These are phyloP conservation scores for Dioctria linearis DNA, from an alignment of 2,888 invertebrate species.

Conservation along the genomic window DNA sequence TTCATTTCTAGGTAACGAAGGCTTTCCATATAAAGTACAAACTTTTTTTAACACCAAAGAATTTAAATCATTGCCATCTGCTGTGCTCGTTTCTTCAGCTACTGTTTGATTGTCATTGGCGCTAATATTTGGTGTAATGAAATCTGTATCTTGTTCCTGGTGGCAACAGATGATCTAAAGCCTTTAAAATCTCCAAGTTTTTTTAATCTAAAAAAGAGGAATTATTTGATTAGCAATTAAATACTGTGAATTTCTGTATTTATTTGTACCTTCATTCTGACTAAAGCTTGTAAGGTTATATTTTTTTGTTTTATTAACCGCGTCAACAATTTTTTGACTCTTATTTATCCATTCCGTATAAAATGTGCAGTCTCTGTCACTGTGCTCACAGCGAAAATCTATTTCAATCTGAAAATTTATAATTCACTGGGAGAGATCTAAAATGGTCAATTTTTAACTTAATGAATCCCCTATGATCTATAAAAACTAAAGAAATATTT, in stretches of 20 bases:
- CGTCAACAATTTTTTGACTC: no score
- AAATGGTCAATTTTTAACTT: not conserved
- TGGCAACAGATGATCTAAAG: constrained; percentile 1
- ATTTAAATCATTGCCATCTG: not conserved
- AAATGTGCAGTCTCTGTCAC: no score
- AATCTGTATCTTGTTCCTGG: constrained; percentile 4
- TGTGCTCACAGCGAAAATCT: not conserved
- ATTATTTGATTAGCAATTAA: not conserved
- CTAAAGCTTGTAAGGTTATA: no score
- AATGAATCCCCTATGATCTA: not conserved
- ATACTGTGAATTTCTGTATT: no score
- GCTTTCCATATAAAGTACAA: constrained; percentile 1
- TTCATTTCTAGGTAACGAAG: not conserved
- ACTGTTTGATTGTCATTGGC: no score
- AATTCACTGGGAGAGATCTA: not conserved
- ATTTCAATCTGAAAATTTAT: constrained; percentile 10
- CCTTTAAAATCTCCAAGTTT: not conserved
- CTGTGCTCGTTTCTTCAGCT: no score
- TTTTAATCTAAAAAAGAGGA: no score
- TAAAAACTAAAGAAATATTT: not conserved
- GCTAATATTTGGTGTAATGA: no score
- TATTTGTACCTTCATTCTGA: no score
- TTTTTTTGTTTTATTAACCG: no score
- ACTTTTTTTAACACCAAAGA: not conserved
- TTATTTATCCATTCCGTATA: no score